A percentile compares a stretch with the other conserved stretches of the same genome.
Evolutionary conservation across 1,140 invertebrate genomes (phyloP).

Genomic region (Nasonia longicornis): DNA sequence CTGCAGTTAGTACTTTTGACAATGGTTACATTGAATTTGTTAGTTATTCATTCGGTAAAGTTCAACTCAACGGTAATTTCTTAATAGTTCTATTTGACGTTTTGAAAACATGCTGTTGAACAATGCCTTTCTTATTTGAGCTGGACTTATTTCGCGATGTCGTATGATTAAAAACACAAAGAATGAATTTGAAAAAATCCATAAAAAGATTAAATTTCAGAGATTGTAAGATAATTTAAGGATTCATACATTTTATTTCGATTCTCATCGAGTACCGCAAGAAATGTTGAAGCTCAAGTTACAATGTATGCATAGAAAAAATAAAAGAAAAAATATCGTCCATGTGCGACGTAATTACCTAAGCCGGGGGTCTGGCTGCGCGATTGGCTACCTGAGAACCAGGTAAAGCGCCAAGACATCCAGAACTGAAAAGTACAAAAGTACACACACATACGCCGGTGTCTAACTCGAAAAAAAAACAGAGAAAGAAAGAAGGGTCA

Average conservation of each 20-base stretch:
- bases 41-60: not conserved
- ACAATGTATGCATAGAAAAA: not conserved
- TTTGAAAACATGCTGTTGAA: not conserved
- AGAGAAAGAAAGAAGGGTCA: not conserved
- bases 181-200: too few species aligned
- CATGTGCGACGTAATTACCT: constrained; percentile 49
- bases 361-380: constrained; percentile 45
- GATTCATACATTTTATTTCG: too few species aligned
- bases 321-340: constrained; percentile 29
- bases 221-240: too few species aligned
- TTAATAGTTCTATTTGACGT: too few species aligned
- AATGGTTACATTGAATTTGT: not conserved
- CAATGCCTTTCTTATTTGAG: too few species aligned
- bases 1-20: not conserved
- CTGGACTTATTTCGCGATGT: too few species aligned
- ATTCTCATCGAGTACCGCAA: not conserved
- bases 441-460: constrained; percentile 44
- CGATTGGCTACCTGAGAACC: constrained; percentile 62
- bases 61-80: too few species aligned
- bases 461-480: constrained; percentile 26
- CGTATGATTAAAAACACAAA: too few species aligned
- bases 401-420: constrained; percentile 65
- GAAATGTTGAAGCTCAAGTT: not conserved
- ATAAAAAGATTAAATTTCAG: too few species aligned
- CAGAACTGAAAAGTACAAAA: constrained; percentile 64